These are phyloP conservation scores for Zaprionus lineosus DNA, from an alignment of 2,888 invertebrate genomes.

Conservation along the genomic window DNA sequence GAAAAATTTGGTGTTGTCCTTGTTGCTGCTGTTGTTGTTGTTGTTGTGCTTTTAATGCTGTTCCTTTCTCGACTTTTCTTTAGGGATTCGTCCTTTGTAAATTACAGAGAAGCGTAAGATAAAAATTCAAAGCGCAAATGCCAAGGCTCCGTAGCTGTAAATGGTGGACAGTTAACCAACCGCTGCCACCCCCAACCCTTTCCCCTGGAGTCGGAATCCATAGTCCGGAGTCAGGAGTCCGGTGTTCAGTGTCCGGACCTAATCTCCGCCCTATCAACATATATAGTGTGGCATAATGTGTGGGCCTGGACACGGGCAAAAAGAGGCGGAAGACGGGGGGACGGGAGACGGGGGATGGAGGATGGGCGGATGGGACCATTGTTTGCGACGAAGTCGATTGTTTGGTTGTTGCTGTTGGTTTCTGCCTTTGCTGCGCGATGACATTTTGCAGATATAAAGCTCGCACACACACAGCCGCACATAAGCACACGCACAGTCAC, in stretches of 20 bases:
- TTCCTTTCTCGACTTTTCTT: conserved; percentile 16
- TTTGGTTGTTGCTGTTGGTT: conserved; percentile 40
- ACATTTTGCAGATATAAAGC: conserved; percentile 78
- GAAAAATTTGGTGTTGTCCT: too few relatives aligned
- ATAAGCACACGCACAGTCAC: background rate
- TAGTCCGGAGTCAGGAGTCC: too few relatives aligned
- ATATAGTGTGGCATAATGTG: too few relatives aligned
- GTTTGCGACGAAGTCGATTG: conserved; percentile 47
- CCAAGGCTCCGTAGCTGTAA: conserved; percentile 47
- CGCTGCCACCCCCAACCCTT: conserved; percentile 27
- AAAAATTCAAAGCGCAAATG: conserved; percentile 50
- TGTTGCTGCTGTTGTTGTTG: too few relatives aligned
- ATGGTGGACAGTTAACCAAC: conserved; percentile 69
- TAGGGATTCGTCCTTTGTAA: conserved; percentile 33
- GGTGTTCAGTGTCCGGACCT: too few relatives aligned
- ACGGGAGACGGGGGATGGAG: too few relatives aligned
- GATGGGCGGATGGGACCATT: conserved; percentile 50
- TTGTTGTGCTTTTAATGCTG: conserved; percentile 2
- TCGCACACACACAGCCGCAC: conserved; percentile 15
- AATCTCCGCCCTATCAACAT: conserved; percentile 35
- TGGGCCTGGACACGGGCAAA: too few relatives aligned
- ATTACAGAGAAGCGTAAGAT: conserved; percentile 54
- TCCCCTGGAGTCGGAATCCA: too few relatives aligned
- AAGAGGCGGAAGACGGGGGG: too few relatives aligned
- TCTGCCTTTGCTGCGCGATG: conserved; percentile 59